phyloP scores from a whole-genome alignment of 2,113 vertebrate genomes.

The Halichoerus grypus region DNA sequence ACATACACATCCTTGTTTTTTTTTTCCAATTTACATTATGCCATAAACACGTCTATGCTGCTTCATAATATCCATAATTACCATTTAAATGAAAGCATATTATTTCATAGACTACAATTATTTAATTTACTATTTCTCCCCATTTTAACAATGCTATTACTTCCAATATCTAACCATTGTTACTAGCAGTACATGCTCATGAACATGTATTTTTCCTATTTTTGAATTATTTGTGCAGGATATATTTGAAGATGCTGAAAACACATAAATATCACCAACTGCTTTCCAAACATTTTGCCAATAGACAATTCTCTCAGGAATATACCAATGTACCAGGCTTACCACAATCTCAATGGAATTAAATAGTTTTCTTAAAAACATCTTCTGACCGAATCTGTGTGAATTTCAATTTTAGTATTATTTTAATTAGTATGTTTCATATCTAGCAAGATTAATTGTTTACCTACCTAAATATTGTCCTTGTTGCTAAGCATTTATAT shows the following conservation, averaged over 20 bases:
- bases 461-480: background rate
- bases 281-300: background rate
- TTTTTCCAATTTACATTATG: background rate
- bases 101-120: background rate
- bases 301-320: background rate
- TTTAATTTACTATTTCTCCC: background rate
- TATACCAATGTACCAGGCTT: background rate
- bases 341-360: background rate
- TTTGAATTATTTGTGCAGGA: background rate
- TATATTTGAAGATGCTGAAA: background rate
- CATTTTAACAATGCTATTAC: background rate
- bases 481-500: constrained; percentile 19
- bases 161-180: background rate
- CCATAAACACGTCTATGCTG: background rate
- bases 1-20: background rate
- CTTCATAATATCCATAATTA: background rate
- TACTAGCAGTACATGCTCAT: background rate
- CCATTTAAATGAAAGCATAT: background rate
- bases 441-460: background rate
- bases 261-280: background rate
- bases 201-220: background rate
- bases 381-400: background rate
- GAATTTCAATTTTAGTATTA: background rate
- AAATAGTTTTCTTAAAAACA: background rate
- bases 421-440: background rate